Percentiles rank a stretch among this genome's conserved stretches.
phyloP scores from a whole-genome alignment of 2,113 vertebrate species.

The Glaucidium brasilianum region DNA sequence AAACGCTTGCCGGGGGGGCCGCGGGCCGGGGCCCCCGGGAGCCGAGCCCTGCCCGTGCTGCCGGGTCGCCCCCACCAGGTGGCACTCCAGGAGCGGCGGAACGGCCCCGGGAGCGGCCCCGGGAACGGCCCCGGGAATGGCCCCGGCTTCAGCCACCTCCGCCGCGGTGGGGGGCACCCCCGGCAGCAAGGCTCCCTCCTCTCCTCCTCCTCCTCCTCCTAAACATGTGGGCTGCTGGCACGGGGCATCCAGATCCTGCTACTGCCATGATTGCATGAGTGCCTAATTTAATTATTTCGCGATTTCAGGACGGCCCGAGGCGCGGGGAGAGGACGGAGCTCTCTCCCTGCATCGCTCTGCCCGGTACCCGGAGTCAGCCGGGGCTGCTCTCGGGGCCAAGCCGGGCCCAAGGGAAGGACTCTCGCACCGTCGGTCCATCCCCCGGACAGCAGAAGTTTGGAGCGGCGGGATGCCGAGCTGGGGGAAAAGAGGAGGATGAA shows the following conservation, averaged over 20 bases:
- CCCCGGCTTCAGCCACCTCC: not conserved
- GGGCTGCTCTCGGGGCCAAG: not conserved
- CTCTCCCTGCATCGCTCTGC: not conserved
- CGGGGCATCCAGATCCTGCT: not conserved
- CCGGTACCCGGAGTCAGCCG: not conserved
- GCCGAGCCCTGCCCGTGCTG: not conserved
- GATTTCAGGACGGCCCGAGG: not conserved
- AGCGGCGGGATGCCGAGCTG: not conserved
- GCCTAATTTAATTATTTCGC: not conserved
- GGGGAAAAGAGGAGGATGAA: rapidly evolving
- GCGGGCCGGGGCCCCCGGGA: rapidly evolving
- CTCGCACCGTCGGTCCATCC: not conserved
- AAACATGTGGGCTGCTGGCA: not conserved
- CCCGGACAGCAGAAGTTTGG: not conserved
- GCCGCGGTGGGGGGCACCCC: not conserved
- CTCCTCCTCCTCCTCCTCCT: not conserved
- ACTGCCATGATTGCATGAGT: rapidly evolving
- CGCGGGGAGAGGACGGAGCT: rapidly evolving
- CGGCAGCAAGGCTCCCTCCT: not conserved
- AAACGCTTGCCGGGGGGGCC: too few species aligned
- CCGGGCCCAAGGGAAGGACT: too few species aligned
- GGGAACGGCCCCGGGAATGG: not conserved
- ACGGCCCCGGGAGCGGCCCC: too few species aligned
- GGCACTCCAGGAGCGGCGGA: conserved; percentile 61
- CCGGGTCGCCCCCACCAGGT: conserved; percentile 1